phyloP scores from a whole-genome alignment of 2,113 vertebrate genomes.

The Bufo gargarizans region DNA sequence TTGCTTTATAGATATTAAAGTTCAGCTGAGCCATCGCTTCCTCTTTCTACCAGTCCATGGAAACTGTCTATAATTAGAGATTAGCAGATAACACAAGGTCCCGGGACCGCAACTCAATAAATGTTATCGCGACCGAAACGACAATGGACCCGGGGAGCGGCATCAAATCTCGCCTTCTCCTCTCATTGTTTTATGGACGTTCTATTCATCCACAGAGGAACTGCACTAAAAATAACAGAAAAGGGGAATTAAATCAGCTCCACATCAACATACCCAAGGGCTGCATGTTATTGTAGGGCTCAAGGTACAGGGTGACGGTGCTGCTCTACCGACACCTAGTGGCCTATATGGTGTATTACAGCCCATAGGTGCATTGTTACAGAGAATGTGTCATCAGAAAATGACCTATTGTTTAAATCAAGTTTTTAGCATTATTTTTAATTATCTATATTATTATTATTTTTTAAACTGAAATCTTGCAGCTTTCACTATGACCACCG shows the following conservation, averaged over 20 bases:
- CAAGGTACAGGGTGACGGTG: background rate
- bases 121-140: background rate
- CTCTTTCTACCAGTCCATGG: background rate
- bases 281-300: background rate
- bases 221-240: slow-evolving; percentile 1
- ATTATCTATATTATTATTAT: too few relatives aligned
- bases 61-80: background rate
- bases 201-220: background rate
- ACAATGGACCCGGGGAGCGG: background rate
- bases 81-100: background rate
- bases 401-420: too few relatives aligned
- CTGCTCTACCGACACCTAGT: too few relatives aligned
- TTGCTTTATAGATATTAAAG: background rate
- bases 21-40: background rate
- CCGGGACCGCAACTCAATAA: background rate
- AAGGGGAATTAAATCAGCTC: background rate
- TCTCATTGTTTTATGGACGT: background rate
- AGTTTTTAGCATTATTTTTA: too few relatives aligned
- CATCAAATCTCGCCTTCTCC: too few relatives aligned
- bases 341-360: too few relatives aligned
- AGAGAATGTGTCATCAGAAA: too few relatives aligned
- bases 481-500: too few relatives aligned
- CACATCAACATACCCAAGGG: background rate
- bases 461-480: too few relatives aligned
- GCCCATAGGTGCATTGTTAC: too few relatives aligned